These are phyloP conservation scores for Punctoribates punctum DNA, from an alignment of 2,888 invertebrate species.

Conservation along the genomic window DNA sequence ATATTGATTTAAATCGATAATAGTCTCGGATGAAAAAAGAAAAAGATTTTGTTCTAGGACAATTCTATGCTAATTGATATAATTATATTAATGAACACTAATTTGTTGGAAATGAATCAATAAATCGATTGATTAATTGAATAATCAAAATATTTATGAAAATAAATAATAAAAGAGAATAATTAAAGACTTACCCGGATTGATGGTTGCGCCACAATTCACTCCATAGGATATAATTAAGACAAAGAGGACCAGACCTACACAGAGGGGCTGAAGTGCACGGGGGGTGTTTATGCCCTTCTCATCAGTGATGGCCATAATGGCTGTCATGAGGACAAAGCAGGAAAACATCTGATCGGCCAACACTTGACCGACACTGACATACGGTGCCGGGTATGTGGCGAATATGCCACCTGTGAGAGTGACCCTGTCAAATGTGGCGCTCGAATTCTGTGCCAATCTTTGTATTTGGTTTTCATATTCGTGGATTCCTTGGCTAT, in stretches of 20 bases:
- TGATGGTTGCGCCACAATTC: conserved; percentile 61
- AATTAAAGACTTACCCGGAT: conserved; percentile 53
- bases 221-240: conserved; percentile 58
- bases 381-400: conserved; percentile 57
- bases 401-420: conserved; percentile 59
- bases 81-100: too few species aligned
- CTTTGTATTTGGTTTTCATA: conserved; percentile 52
- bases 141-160: too few species aligned
- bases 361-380: conserved; percentile 54
- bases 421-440: conserved; percentile 45
- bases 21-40: too few species aligned
- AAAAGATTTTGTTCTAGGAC: too few species aligned
- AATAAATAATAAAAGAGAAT: background rate
- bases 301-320: conserved; percentile 57
- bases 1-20: too few species aligned
- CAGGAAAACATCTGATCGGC: conserved; percentile 58
- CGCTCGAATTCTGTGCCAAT: conserved; percentile 50
- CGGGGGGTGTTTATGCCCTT: conserved; percentile 55
- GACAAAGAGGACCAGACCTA: conserved; percentile 54
- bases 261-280: conserved; percentile 49
- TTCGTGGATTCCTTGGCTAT: conserved; percentile 50
- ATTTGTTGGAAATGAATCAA: too few species aligned
- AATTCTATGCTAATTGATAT: too few species aligned
- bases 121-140: too few species aligned
- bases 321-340: conserved; percentile 54